phyloP scores from a whole-genome alignment of 1,140 invertebrate species.

The Archegozetes longisetosus region DNA sequence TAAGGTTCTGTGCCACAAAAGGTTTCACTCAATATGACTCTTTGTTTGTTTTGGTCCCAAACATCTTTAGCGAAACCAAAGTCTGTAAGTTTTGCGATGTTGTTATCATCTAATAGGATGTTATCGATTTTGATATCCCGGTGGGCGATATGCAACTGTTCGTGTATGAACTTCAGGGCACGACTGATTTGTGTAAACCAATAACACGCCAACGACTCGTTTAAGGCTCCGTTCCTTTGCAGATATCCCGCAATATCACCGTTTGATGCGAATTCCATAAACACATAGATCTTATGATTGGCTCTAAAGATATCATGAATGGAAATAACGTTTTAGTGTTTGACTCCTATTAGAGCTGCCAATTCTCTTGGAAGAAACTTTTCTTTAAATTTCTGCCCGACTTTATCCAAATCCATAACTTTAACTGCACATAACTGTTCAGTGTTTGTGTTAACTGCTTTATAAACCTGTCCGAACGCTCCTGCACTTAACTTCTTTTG shows the following conservation, averaged over 20 bases:
- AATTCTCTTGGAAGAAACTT: too few relatives aligned
- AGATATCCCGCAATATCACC: constrained; percentile 12
- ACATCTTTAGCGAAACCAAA: constrained; percentile 9
- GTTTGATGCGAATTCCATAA: constrained; percentile 10
- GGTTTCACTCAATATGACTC: constrained; percentile 16
- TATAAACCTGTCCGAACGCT: constrained; percentile 17
- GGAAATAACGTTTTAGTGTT: constrained; percentile 1
- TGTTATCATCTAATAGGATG: constrained; percentile 5
- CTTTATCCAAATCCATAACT: constrained; percentile 11
- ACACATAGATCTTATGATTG: too few relatives aligned
- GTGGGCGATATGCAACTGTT: too few relatives aligned
- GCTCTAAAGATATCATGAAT: constrained; percentile 9
- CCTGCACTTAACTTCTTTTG: constrained; percentile 9
- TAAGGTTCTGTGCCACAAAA: constrained; percentile 23
- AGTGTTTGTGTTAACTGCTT: not conserved
- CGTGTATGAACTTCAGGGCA: too few relatives aligned
- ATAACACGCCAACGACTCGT: too few relatives aligned
- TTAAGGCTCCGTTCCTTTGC: constrained; percentile 11
- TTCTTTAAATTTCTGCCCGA: constrained; percentile 12
- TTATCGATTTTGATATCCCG: constrained; percentile 15
- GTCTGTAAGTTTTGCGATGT: constrained; percentile 12
- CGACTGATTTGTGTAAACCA: too few relatives aligned
- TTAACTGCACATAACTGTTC: constrained; percentile 13
- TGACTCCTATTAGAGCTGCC: constrained; percentile 1
- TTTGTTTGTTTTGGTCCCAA: not conserved